These are phyloP conservation scores for Gallinago jamesoni DNA, from an alignment of 2,113 vertebrate species.

Conservation along the genomic window DNA sequence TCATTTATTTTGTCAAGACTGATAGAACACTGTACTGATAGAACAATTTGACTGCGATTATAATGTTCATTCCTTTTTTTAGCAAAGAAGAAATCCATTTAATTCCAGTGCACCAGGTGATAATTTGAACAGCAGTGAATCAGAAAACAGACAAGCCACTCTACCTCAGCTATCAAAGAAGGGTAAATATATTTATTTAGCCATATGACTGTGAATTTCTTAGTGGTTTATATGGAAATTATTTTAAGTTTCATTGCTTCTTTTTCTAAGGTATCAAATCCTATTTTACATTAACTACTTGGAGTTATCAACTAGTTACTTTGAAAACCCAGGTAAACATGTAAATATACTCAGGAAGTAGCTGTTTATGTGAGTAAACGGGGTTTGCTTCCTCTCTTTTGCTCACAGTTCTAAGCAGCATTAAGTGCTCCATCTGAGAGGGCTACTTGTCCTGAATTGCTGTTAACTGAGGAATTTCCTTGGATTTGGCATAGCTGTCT, in stretches of 20 bases:
- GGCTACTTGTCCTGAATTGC: not conserved
- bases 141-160: conserved; percentile 39
- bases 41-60: not conserved
- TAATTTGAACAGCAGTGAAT: not conserved
- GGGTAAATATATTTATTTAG: conserved; percentile 69
- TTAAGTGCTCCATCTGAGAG: not conserved
- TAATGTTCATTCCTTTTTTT: conserved; percentile 12
- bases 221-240: not conserved
- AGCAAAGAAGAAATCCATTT: conserved; percentile 90
- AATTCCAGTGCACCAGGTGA: conserved; percentile 71
- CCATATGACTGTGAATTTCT: not conserved
- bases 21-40: not conserved
- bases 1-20: not conserved
- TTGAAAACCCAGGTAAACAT: not conserved
- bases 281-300: not conserved
- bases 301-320: not conserved
- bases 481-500: not conserved
- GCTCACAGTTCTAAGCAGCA: not conserved
- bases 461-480: not conserved
- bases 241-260: not conserved
- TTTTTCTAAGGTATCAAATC: not conserved
- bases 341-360: not conserved
- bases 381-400: not conserved
- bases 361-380: not conserved
- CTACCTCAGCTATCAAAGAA: conserved; percentile 60